phyloP scores from a whole-genome alignment of 2,113 vertebrate species.

The Sapayoa aenigma region DNA sequence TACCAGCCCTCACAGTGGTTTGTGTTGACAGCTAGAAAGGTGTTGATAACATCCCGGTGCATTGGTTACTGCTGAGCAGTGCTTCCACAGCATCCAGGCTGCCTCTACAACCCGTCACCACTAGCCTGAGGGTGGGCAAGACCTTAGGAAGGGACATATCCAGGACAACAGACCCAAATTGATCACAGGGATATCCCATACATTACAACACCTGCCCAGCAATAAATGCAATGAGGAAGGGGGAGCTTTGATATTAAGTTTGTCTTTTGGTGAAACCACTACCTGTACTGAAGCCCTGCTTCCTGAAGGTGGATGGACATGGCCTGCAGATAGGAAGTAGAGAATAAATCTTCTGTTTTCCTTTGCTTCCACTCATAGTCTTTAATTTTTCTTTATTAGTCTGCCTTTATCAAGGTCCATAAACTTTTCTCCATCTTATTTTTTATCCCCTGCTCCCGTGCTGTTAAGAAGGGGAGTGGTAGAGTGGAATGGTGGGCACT shows the following conservation, averaged over 20 bases:
- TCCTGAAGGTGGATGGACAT: neutral
- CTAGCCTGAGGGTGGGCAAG: neutral
- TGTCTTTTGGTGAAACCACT: accelerated
- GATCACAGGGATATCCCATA: neutral
- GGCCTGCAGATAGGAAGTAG: neutral
- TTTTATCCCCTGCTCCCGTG: neutral
- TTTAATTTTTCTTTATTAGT: neutral
- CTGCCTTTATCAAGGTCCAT: neutral
- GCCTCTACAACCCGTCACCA: neutral
- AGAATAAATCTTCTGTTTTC: neutral
- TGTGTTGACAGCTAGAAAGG: neutral
- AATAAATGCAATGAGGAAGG: neutral
- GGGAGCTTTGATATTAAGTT: neutral
- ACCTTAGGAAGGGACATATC: neutral
- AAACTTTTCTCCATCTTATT: neutral
- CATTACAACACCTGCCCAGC: neutral
- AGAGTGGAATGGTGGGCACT: neutral
- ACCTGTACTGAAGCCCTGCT: neutral
- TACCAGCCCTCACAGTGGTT: neutral
- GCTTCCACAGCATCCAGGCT: neutral
- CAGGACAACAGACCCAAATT: neutral
- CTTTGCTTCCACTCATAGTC: neutral
- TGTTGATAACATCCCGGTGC: neutral
- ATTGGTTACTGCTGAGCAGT: neutral
- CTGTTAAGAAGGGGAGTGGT: neutral